phyloP scores from a whole-genome alignment of 2,113 vertebrate genomes.

The Hepsetus odoe region DNA sequence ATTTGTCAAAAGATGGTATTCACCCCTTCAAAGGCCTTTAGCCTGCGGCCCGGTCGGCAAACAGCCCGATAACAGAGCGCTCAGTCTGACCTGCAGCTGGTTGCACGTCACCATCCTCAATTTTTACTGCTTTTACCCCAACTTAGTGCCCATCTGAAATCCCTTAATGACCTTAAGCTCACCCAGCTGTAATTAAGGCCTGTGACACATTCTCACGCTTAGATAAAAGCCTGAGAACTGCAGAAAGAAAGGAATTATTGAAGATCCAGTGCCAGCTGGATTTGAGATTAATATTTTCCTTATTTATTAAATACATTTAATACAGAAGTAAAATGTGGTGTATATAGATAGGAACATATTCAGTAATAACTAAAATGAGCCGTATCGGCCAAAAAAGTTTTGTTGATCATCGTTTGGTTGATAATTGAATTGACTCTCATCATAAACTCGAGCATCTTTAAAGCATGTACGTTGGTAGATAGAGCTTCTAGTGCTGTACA shows the following conservation, averaged over 20 bases:
- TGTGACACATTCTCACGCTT: not conserved
- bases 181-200: not conserved
- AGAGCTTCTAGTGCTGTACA: no score
- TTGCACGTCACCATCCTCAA: constrained; percentile 70
- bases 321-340: not conserved
- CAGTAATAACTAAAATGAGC: not conserved
- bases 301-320: no score
- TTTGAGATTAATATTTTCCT: no score
- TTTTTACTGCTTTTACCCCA: constrained; percentile 5
- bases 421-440: not conserved
- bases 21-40: constrained; percentile 99
- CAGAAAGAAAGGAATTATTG: not conserved
- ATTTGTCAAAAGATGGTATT: constrained; percentile 99
- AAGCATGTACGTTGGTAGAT: not conserved
- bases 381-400: not conserved
- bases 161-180: not conserved
- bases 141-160: not conserved
- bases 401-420: no score
- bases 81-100: constrained; percentile 93
- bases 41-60: constrained; percentile 99
- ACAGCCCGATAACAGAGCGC: constrained; percentile 98
- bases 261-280: not conserved
- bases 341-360: not conserved
- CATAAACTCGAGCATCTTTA: not conserved
- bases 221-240: not conserved